These are phyloP conservation scores for Allobates femoralis DNA, from an alignment of 2,797 vertebrate species.

Conservation along the genomic window DNA sequence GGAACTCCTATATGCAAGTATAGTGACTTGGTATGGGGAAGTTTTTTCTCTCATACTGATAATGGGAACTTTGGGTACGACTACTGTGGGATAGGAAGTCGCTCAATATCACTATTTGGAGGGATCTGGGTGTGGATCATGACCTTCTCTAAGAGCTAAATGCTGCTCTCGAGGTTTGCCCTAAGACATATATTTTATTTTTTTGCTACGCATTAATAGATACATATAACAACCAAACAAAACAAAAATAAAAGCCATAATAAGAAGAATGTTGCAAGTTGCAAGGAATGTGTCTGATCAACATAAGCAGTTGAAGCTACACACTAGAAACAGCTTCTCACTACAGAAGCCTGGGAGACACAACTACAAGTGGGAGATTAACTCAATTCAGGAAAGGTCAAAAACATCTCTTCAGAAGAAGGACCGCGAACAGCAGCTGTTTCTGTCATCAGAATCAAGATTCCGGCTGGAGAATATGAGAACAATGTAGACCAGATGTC, in stretches of 20 bases:
- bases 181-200: no score
- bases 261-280: background rate
- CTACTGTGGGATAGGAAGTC: no score
- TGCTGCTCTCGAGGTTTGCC: no score
- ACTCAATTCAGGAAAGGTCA: slow-evolving; percentile 77
- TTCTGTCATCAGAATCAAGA: slow-evolving; percentile 72
- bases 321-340: slow-evolving; percentile 75
- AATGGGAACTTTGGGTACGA: no score
- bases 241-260: background rate
- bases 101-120: no score
- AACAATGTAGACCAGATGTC: slow-evolving; percentile 77
- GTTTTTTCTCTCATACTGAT: no score
- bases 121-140: no score
- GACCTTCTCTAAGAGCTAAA: no score
- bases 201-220: no score
- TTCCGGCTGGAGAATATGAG: slow-evolving; percentile 74
- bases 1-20: no score
- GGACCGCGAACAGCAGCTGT: slow-evolving; percentile 75
- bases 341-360: slow-evolving; percentile 71
- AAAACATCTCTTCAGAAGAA: slow-evolving; percentile 76
- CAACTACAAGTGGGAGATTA: slow-evolving; percentile 72
- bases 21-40: no score
- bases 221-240: no score
- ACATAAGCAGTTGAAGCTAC: slow-evolving; percentile 70
- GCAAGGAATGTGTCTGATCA: slow-evolving; percentile 69